These are phyloP conservation scores for Lasius platythorax DNA, from an alignment of 2,888 invertebrate species.

Conservation along the genomic window DNA sequence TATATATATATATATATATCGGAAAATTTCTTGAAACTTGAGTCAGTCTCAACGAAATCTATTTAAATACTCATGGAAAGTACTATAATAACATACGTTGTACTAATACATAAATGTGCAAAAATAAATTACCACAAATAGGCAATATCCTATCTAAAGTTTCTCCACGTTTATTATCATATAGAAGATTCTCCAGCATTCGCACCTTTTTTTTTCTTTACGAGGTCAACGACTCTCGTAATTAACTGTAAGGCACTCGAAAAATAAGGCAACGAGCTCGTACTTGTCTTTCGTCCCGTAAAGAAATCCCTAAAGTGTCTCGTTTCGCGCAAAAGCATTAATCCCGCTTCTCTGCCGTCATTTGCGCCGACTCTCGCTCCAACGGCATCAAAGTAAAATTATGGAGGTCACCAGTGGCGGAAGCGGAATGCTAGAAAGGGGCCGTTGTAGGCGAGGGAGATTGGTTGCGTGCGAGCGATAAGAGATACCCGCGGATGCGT, in stretches of 20 bases:
- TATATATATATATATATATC: background rate
- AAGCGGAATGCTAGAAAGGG: constrained; percentile 50
- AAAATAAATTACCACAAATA: constrained; percentile 29
- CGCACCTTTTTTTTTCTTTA: background rate
- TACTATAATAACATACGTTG: too few relatives aligned
- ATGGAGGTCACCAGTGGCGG: constrained; percentile 68
- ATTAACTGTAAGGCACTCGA: constrained; percentile 50
- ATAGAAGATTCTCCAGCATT: background rate
- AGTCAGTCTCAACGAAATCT: background rate
- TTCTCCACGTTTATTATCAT: background rate
- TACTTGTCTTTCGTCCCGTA: constrained; percentile 36
- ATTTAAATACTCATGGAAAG: too few relatives aligned
- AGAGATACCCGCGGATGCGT: constrained; percentile 40
- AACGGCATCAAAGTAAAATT: constrained; percentile 66
- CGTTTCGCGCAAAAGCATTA: constrained; percentile 68
- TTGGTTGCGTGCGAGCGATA: constrained; percentile 43
- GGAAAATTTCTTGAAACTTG: constrained; percentile 5
- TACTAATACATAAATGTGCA: constrained; percentile 1
- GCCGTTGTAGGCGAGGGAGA: constrained; percentile 23
- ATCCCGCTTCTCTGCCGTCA: constrained; percentile 54
- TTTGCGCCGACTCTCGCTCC: constrained; percentile 57
- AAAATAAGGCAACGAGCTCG: constrained; percentile 34
- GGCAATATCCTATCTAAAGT: constrained; percentile 4
- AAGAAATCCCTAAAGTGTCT: constrained; percentile 67
- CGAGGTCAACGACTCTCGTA: constrained; percentile 24